Evolutionary conservation across 2,888 invertebrate genomes (phyloP).

Genomic region (Drosophila hamatofila): DNA sequence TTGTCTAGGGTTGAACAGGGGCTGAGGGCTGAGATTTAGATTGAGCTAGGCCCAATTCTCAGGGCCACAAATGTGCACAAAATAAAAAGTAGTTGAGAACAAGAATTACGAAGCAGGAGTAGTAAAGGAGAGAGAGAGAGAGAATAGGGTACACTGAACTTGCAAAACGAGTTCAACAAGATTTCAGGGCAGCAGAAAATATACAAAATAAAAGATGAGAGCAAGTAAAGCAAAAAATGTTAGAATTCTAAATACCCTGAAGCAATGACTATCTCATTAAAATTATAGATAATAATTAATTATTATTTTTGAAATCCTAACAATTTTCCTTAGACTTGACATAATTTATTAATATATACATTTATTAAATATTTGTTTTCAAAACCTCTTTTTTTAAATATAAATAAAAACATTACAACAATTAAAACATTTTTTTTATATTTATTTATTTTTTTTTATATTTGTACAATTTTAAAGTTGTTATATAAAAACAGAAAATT

Average conservation of each 20-base stretch:
- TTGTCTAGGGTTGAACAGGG: conserved; percentile 2
- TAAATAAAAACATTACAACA: too few species aligned
- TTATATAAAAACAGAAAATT: too few species aligned
- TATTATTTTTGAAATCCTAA: too few species aligned
- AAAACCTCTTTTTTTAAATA: too few species aligned
- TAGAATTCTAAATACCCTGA: conserved; percentile 1
- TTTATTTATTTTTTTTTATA: too few species aligned
- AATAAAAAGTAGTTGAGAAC: background rate
- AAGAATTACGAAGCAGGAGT: background rate
- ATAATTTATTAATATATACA: too few species aligned
- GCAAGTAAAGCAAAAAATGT: background rate
- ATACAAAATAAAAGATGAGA: background rate
- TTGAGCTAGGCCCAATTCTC: conserved; percentile 34
- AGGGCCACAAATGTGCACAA: conserved; percentile 20
- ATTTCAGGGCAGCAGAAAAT: conserved; percentile 25
- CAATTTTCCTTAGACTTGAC: too few species aligned
- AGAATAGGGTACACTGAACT: conserved; percentile 39
- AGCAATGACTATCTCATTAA: background rate
- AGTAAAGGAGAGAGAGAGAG: background rate
- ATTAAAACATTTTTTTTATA: too few species aligned
- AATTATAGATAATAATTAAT: background rate
- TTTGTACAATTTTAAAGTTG: too few species aligned
- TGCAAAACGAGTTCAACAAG: conserved; percentile 54
- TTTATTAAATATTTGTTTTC: too few species aligned
- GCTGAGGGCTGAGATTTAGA: conserved; percentile 9